Evolutionary conservation across 2,888 invertebrate species (phyloP).

Genomic region (Tenthredo distinguenda): DNA sequence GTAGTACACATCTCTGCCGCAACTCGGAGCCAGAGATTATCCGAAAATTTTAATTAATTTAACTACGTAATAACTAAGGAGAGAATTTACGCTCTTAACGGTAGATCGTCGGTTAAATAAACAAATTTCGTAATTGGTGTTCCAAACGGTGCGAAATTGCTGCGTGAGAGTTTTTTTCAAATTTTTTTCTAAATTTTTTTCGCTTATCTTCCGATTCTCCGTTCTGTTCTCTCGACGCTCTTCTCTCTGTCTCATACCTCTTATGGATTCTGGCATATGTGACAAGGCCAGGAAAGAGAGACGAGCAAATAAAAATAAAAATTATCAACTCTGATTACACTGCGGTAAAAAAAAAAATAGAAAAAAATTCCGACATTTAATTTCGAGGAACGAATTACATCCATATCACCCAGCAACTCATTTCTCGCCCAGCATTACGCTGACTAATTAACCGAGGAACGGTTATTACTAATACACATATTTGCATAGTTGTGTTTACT

Average conservation of each 20-base stretch:
- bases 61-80: not conserved
- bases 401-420: not conserved
- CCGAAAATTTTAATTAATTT: not conserved
- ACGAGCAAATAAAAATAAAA: not conserved
- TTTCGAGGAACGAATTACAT: not conserved
- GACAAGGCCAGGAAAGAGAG: not conserved
- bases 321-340: not conserved
- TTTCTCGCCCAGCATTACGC: not conserved
- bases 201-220: slow-evolving; percentile 4
- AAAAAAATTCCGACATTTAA: not conserved
- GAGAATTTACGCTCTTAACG: not conserved
- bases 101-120: not conserved
- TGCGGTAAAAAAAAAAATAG: not conserved
- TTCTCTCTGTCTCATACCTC: not conserved
- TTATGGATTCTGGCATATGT: not conserved
- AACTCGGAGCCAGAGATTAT: not conserved
- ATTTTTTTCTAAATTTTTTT: not conserved
- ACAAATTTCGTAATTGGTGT: not conserved
- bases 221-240: not conserved
- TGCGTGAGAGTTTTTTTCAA: not conserved
- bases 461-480: slow-evolving; percentile 6
- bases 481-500: slow-evolving; percentile 6
- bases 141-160: not conserved
- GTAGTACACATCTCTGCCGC: not conserved
- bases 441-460: not conserved